Conservation (phyloP, 2,113 vertebrate genomes). For the Pelecanoides urinatrix region DNA sequence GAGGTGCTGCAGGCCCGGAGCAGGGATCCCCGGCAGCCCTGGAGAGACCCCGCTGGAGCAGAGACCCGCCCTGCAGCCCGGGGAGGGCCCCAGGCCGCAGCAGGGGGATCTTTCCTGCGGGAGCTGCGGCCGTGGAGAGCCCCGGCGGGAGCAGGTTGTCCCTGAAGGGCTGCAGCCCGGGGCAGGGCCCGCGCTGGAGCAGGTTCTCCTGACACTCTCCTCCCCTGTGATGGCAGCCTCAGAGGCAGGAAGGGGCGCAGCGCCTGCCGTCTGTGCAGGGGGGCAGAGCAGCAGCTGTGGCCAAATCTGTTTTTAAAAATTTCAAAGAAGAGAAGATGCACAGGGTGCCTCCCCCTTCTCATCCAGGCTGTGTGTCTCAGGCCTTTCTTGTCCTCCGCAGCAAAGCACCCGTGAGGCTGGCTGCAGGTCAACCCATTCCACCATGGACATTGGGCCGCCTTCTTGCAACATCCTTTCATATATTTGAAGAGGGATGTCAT, state of each 20-base stretch:
- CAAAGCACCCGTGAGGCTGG: background rate
- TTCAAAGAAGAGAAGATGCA: background rate
- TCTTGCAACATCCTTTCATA: background rate
- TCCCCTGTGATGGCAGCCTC: background rate
- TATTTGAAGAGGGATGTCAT: background rate
- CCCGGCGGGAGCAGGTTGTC: background rate
- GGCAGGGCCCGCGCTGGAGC: background rate
- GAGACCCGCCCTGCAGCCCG: too few species aligned
- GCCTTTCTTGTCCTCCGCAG: background rate
- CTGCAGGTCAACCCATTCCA: background rate
- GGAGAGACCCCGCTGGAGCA: too few species aligned
- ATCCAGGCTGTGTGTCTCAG: background rate
- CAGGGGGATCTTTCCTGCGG: background rate
- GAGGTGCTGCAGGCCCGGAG: too few species aligned
- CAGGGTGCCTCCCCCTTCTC: background rate
- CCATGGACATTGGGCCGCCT: rapidly evolving
- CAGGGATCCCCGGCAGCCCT: too few species aligned
- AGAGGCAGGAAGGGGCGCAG: background rate
- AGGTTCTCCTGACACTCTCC: background rate
- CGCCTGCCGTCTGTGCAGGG: background rate
- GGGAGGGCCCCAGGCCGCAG: too few species aligned
- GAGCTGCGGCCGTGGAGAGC: background rate
- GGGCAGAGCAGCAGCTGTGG: background rate
- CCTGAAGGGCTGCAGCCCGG: background rate
- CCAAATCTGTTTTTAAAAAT: background rate